phyloP scores from a whole-genome alignment of 2,113 vertebrate genomes.

The Ptilorrhoa leucosticta region DNA sequence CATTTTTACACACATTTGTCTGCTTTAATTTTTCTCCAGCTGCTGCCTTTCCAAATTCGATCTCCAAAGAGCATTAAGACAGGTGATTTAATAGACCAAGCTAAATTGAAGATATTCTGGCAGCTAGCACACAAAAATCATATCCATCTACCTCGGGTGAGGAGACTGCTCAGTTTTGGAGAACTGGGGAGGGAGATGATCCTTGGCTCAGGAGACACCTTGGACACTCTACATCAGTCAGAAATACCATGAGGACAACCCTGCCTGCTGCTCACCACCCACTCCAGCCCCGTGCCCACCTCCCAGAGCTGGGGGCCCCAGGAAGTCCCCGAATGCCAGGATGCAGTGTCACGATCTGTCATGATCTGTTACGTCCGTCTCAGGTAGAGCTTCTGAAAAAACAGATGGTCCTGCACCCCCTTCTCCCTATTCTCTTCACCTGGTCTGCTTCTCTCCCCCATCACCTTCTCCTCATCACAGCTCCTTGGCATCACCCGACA shows the following conservation, averaged over 20 bases:
- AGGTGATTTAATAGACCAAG: conserved; percentile 9
- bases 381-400: not conserved
- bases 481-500: not conserved
- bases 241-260: not conserved
- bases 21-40: conserved; percentile 25
- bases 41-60: conserved; percentile 47
- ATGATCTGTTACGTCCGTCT: accelerated
- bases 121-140: not conserved
- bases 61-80: not conserved
- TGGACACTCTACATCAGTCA: not conserved
- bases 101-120: not conserved
- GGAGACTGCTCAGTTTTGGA: accelerated
- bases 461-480: not conserved
- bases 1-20: conserved; percentile 16
- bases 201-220: not conserved
- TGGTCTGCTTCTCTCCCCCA: not conserved
- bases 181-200: accelerated
- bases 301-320: not conserved
- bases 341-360: accelerated
- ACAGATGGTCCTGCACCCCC: accelerated
- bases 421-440: not conserved
- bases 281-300: accelerated
- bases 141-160: not conserved
- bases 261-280: not conserved
- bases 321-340: not conserved